These are phyloP conservation scores for Molossus alvarezi DNA, from an alignment of 2,797 vertebrate species.

Conservation along the genomic window DNA sequence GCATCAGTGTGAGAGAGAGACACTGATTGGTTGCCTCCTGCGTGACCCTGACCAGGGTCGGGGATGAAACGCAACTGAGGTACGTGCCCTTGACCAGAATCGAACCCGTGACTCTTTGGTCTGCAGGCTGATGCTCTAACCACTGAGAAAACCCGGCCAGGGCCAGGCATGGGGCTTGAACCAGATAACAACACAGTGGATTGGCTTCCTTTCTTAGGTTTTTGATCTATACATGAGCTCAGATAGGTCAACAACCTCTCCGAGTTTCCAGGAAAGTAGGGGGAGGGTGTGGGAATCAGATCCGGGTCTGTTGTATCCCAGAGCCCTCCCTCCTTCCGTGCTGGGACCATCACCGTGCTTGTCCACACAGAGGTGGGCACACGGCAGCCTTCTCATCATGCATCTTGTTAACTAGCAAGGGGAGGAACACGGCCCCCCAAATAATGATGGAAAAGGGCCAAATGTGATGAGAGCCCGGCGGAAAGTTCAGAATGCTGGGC, in stretches of 20 bases:
- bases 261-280: background rate
- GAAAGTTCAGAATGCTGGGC: too few relatives aligned
- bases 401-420: background rate
- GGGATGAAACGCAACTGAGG: too few relatives aligned
- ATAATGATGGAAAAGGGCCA: background rate
- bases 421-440: background rate
- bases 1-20: too few relatives aligned
- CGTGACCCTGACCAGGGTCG: too few relatives aligned
- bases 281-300: background rate
- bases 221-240: background rate
- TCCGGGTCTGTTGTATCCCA: background rate
- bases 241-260: background rate
- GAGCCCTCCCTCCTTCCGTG: background rate
- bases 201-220: background rate
- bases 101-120: too few relatives aligned
- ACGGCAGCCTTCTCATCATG: too few relatives aligned
- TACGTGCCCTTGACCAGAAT: too few relatives aligned
- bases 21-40: too few relatives aligned
- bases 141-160: too few relatives aligned
- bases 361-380: background rate
- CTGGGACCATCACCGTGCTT: fast-evolving
- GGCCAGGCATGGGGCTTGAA: background rate
- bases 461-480: background rate
- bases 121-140: too few relatives aligned
- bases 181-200: background rate